Base-by-base conservation (phyloP, 2,797 vertebrate species). In the Macropodus opercularis region DNA sequence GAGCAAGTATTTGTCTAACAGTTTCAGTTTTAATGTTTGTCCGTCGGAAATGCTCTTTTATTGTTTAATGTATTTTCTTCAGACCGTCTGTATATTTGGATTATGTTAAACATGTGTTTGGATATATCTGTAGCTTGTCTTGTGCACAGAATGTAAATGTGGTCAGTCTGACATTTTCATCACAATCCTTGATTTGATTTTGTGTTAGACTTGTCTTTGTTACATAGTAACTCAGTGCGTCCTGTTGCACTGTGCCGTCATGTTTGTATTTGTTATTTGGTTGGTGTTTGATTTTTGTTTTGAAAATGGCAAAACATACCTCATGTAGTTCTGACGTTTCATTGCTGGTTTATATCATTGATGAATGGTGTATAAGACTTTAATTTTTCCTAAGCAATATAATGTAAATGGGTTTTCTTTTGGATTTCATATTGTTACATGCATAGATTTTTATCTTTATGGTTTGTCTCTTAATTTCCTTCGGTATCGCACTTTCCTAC, bases 321-420 rank as follows among this genome's bases (percentile, higher is more conserved):
- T 93, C 92, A 91, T 91, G 83, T 87, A 88, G 86, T 91, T 89
- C 72, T 81, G 43, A 81, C 17, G 50, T 85, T 88, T 79, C 59
- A 85, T 84, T 81, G 63, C 71, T 76, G 47, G 57, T 84, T 82
- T 62, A 41, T 83, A 73, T 83, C 66, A 84, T 83, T 77, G 51
- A 56, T 80, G 63, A 83, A 71, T 69, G 54, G 66, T 89, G 84
- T 86, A 85, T 7, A 87, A 85, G 83, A 77, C 23, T 82, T 71
- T 75, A 69, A 90, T 79, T 79, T 83, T 92, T 90, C 87, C 70
- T 72, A 91, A 93, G 92, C 92, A 93, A 93, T 93, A 93, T 77
- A 85, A 68, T 88, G 85, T 90, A 88, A 57, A 88, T 83, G 74
- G 38, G 79, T 65, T 89, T 86, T 75, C 74, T 75, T 85, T 64